Percentiles rank a stretch among this genome's conserved stretches.
These are phyloP conservation scores for Toxotes chatareus DNA, from an alignment of 2,113 vertebrate genomes.

Conservation along the genomic window DNA sequence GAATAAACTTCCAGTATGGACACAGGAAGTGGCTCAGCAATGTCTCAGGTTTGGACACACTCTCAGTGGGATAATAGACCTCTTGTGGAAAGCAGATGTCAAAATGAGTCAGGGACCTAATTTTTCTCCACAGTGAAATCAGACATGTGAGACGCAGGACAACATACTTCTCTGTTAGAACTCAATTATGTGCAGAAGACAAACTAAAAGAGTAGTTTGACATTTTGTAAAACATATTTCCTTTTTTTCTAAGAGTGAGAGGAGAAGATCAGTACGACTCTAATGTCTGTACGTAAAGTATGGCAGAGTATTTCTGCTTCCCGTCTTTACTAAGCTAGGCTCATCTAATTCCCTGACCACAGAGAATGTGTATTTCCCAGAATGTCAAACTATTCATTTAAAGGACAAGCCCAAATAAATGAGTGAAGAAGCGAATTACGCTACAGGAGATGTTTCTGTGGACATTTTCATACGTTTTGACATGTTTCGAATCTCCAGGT, in stretches of 20 bases:
- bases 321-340: background rate
- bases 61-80: constrained; percentile 58
- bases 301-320: background rate
- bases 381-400: background rate
- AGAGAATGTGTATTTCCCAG: background rate
- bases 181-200: constrained; percentile 13
- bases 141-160: constrained; percentile 1
- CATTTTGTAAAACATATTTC: constrained; percentile 11
- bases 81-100: constrained; percentile 69
- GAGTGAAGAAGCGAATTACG: background rate
- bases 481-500: too few species aligned
- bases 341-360: too few species aligned
- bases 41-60: constrained; percentile 60
- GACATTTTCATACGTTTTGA: too few species aligned
- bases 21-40: constrained; percentile 73
- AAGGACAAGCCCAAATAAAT: background rate
- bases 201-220: background rate
- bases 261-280: background rate
- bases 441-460: too few species aligned
- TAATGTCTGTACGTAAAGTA: too few species aligned
- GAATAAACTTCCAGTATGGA: constrained; percentile 64
- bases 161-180: constrained; percentile 18
- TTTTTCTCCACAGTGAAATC: constrained; percentile 32
- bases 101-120: constrained; percentile 45
- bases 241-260: background rate